A percentile compares a stretch with the other conserved stretches of the same genome.
Evolutionary conservation across 2,113 vertebrate species (phyloP).

Genomic region (Oncorhynchus clarkii): DNA sequence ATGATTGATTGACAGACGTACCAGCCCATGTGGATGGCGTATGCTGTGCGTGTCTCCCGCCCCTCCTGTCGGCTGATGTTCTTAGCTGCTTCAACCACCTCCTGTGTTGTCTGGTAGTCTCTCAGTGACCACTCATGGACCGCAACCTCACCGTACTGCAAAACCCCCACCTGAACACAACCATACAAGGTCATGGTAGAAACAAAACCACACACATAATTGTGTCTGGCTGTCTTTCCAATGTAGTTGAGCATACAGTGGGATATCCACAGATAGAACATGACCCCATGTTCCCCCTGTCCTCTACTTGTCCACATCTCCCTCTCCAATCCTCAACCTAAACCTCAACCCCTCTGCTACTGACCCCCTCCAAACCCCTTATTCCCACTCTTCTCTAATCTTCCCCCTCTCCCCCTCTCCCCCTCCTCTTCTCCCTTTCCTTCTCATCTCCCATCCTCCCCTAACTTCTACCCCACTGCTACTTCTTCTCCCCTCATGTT

Average conservation of each 20-base stretch:
- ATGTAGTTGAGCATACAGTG: no score
- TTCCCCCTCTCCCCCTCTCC: not conserved
- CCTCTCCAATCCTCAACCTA: not conserved
- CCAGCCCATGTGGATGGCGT: slow-evolving; percentile 87
- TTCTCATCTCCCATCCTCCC: not conserved
- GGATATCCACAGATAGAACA: no score
- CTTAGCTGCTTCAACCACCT: slow-evolving; percentile 86
- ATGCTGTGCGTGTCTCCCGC: slow-evolving; percentile 87
- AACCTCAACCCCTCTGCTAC: slow-evolving; percentile 6
- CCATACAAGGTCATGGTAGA: not conserved
- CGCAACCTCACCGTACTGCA: slow-evolving; percentile 88
- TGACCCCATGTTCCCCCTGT: slow-evolving; percentile 1
- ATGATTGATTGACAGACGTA: slow-evolving; percentile 58
- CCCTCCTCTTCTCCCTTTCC: no score
- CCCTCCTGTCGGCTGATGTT: slow-evolving; percentile 94
- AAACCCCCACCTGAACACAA: slow-evolving; percentile 81
- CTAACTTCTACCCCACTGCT: slow-evolving; percentile 3
- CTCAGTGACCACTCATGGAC: slow-evolving; percentile 89
- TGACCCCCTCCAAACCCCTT: not conserved
- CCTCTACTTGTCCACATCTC: not conserved
- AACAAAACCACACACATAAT: slow-evolving; percentile 2
- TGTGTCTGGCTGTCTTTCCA: not conserved
- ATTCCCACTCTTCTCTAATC: not conserved
- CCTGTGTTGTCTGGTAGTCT: slow-evolving; percentile 80
- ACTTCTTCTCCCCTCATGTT: not conserved